These are phyloP conservation scores for Aptenodytes forsteri DNA, from an alignment of 2,113 vertebrate species.

Conservation along the genomic window DNA sequence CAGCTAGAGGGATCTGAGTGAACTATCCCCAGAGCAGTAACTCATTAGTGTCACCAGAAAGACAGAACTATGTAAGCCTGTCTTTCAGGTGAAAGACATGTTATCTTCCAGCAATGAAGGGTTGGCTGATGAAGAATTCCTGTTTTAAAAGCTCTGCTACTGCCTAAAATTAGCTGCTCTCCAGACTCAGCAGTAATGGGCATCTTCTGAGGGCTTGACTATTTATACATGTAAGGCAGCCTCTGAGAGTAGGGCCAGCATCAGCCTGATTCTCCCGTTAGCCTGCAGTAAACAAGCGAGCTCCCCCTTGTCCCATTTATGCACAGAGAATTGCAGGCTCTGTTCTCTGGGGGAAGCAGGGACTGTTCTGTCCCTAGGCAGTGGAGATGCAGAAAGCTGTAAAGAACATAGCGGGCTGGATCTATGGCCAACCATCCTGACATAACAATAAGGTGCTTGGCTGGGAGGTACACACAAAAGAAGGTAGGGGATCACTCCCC, in stretches of 20 bases:
- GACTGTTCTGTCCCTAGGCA: neutral
- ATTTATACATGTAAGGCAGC: neutral
- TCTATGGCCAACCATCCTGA: neutral
- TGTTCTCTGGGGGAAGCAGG: neutral
- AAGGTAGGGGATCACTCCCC: neutral
- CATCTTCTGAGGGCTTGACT: neutral
- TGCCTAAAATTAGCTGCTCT: conserved; percentile 4
- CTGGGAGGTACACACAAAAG: neutral
- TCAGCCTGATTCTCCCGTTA: neutral
- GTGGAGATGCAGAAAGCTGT: neutral
- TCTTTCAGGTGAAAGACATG: conserved; percentile 44
- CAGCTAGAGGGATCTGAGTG: neutral
- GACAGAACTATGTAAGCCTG: conserved; percentile 41
- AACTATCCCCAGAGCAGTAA: neutral
- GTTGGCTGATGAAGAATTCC: neutral
- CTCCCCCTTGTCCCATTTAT: neutral
- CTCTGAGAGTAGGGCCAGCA: neutral
- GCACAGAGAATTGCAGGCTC: neutral
- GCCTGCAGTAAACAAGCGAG: neutral
- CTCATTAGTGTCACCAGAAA: conserved; percentile 41
- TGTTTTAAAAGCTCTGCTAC: conserved; percentile 20
- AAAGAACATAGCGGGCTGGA: neutral
- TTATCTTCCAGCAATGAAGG: conserved; percentile 16
- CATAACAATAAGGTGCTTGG: neutral
- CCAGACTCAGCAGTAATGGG: neutral